Evolutionary conservation across 35 echinoderm and acorn worm species (phyloP), one percentile per base, ranked within the genome.

Genomic region (Ophiothrix spiculata): DNA sequence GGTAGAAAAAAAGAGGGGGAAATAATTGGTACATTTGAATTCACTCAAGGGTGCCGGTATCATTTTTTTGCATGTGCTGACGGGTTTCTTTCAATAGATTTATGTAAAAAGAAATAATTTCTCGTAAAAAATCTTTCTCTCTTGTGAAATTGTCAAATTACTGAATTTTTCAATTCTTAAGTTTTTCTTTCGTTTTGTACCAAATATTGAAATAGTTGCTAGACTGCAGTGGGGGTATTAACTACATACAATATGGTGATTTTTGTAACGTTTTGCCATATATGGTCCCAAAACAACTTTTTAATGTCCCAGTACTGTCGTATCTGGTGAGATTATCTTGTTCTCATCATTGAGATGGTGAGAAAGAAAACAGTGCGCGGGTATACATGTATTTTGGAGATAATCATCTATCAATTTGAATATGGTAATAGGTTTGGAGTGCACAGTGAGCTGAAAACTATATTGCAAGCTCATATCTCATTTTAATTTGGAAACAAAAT

Each of bases 351-450:
- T 25, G 23, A 69, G 29, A 69, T 25, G 19, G 42, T 49, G 42
- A 49, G 42, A 49, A 49, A 49, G 19, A 19, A 49, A 69, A 69
- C 17, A 4, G 23, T 6, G 4, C 29, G 60, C 60, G 60, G 16
- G 8, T 69, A 69, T 69, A 69, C 60, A 69, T 69, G 60, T 69
- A 69, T 69, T 69, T 69, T 69, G 60, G 60, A 69, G 60, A 69
- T 69, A 69, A 69, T 69, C 60, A 69, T 69, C 60, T 28, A n/a
- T 69, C 60, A 69, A 69, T 69, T 69, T 69, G 60, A 69, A 69
- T 69, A 69, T 69, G 60, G 60, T 69, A 69, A 69, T 69, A n/a
- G 23, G 2, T 25, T 10, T 2, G 60, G 4, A 12, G 60, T 15
- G 23, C 23, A 69, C 60, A 25, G 60, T 25, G 25, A 69, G 60